Conservation (phyloP, 2,888 invertebrate species). For the Stenchaetothrips biformis region DNA sequence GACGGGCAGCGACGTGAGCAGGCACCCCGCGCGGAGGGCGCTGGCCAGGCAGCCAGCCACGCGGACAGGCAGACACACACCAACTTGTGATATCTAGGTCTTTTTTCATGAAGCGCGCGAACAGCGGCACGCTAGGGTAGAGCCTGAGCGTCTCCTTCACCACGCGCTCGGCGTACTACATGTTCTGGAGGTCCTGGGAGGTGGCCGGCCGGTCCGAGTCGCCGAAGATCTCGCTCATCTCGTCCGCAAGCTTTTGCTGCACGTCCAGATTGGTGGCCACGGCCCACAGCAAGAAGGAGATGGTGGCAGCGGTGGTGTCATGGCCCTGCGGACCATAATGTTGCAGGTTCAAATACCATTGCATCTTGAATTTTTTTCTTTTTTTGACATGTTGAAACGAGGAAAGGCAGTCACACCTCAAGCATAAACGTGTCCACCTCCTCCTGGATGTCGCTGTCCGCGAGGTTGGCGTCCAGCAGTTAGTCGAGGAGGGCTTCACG, state of each 20-base stretch:
- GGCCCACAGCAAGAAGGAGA: slow-evolving; percentile 47
- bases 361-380: too few relatives aligned
- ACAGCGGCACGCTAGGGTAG: slow-evolving; percentile 63
- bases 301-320: slow-evolving; percentile 49
- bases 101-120: slow-evolving; percentile 55
- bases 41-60: too few relatives aligned
- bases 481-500: background rate
- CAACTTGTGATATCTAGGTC: slow-evolving; percentile 45
- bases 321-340: slow-evolving; percentile 53
- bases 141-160: slow-evolving; percentile 63
- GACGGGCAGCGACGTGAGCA: too few relatives aligned
- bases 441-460: background rate
- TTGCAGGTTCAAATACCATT: too few relatives aligned
- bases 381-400: too few relatives aligned
- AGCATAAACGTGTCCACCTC: background rate
- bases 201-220: slow-evolving; percentile 49
- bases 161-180: slow-evolving; percentile 64
- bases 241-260: slow-evolving; percentile 49
- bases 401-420: too few relatives aligned
- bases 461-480: background rate
- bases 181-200: slow-evolving; percentile 56
- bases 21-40: too few relatives aligned
- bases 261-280: slow-evolving; percentile 46
- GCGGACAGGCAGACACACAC: too few relatives aligned
- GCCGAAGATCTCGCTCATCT: slow-evolving; percentile 50